phyloP scores from a whole-genome alignment of 2,888 invertebrate genomes.

The Polia nebulosa region DNA sequence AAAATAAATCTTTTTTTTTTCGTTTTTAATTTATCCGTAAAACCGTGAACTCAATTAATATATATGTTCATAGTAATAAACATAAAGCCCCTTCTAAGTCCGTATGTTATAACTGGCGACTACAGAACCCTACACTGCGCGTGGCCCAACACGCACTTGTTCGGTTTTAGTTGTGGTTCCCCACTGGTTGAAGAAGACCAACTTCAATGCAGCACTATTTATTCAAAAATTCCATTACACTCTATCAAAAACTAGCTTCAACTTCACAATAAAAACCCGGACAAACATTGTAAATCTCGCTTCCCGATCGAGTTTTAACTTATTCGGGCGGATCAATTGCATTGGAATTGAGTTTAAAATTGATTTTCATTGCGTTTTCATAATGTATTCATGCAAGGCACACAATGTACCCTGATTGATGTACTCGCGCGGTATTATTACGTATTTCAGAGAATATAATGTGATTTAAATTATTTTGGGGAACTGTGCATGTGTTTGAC shows the following conservation, averaged over 20 bases:
- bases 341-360: slow-evolving; percentile 69
- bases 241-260: not conserved
- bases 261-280: slow-evolving; percentile 4
- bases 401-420: slow-evolving; percentile 47
- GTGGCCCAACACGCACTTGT: too few relatives aligned
- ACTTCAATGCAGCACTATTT: not conserved
- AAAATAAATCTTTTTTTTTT: too few relatives aligned
- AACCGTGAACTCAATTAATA: too few relatives aligned
- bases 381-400: slow-evolving; percentile 58
- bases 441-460: slow-evolving; percentile 11
- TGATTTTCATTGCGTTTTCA: slow-evolving; percentile 56
- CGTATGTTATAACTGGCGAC: too few relatives aligned
- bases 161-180: too few relatives aligned
- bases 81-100: too few relatives aligned
- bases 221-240: not conserved
- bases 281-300: slow-evolving; percentile 52
- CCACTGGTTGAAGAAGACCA: too few relatives aligned
- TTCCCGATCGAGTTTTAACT: slow-evolving; percentile 55
- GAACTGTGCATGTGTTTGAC: slow-evolving; percentile 1
- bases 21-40: too few relatives aligned
- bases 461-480: slow-evolving; percentile 25
- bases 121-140: too few relatives aligned
- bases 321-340: slow-evolving; percentile 66
- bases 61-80: too few relatives aligned
- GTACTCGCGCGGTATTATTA: slow-evolving; percentile 34